Evolutionary conservation across 1,140 invertebrate genomes (phyloP).

Genomic region (Monochamus saltuarius): DNA sequence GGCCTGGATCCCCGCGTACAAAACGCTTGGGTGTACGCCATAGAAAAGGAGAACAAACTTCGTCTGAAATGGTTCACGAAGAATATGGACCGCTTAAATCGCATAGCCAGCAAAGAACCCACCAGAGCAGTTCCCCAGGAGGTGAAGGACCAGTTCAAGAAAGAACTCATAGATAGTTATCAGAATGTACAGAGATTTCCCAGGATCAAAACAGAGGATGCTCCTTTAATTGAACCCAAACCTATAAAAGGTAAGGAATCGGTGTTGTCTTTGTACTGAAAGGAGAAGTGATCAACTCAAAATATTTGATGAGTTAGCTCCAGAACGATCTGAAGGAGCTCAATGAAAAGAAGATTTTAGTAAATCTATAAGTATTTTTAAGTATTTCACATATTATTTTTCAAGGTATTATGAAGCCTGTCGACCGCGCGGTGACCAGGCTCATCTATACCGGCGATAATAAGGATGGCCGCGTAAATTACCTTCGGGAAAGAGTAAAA

Average conservation of each 20-base stretch:
- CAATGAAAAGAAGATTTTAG: too few species aligned
- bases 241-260: neutral
- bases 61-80: constrained; percentile 41
- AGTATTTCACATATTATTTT: neutral
- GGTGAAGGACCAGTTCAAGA: constrained; percentile 34
- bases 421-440: constrained; percentile 37
- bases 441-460: constrained; percentile 38
- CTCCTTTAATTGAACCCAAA: constrained; percentile 1
- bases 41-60: constrained; percentile 39
- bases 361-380: too few species aligned
- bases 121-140: constrained; percentile 36
- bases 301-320: too few species aligned
- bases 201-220: constrained; percentile 26
- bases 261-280: too few species aligned
- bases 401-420: constrained; percentile 40
- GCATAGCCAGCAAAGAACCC: constrained; percentile 33
- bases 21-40: constrained; percentile 27
- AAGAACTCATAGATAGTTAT: constrained; percentile 30
- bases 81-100: constrained; percentile 38
- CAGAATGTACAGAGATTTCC: constrained; percentile 26
- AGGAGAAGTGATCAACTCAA: too few species aligned
- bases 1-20: constrained; percentile 4
- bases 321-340: too few species aligned
- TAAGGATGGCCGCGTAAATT: constrained; percentile 38
- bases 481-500: constrained; percentile 38